Base-by-base conservation (phyloP, 2,797 vertebrate species). In the Dryobates pubescens region DNA sequence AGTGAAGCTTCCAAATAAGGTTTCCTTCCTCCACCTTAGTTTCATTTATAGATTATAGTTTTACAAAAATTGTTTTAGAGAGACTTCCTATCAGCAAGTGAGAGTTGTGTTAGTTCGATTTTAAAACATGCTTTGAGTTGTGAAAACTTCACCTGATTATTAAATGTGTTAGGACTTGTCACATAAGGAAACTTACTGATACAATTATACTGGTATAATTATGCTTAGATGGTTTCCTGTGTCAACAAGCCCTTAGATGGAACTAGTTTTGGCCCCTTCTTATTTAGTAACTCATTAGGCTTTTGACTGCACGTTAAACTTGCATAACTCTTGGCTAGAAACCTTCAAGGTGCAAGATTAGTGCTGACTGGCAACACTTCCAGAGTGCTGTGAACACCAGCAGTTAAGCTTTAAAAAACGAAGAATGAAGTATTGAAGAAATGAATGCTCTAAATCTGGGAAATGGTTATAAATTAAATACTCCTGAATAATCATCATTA, bases 131-230 rank as follows among this genome's bases (percentile, higher is more conserved):
- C 38, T 49, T 47, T 41, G 81, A 67, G 72, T 67, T 93, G 63
- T 89, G 90, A 88, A 95, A 94, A 36, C 90, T 83, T 75, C 86
- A 81, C 84, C 82, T 75, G 73, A 11, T 87, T 41, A 61, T 92
- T 94, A 81, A 92, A 77, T 43, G 41, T 2, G 94, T 86, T 88
- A 24, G 67, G 87, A 86, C 95, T 94, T 94, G 94, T 94, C 85
- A 17, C 72, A 47, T 79, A 70, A 67, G 82, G 79, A 81, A 89
- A 92, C 77, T 75, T 94, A 81, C 0, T 81, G 90, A 73, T 92
- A 86, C 92, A 95, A 94, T 96, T 96, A 63, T 68, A 6, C 29
- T 24, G 14, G n/a, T 17, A 10, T 89, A 95, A 93, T 94, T 93
- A 81, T 11, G 27, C 76, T 81, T 57, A 45, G 81, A 58, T 0